A percentile compares a stretch with the other conserved stretches of the same genome.
phyloP scores from a whole-genome alignment of 2,888 invertebrate species.

The Caradrina kadenii region DNA sequence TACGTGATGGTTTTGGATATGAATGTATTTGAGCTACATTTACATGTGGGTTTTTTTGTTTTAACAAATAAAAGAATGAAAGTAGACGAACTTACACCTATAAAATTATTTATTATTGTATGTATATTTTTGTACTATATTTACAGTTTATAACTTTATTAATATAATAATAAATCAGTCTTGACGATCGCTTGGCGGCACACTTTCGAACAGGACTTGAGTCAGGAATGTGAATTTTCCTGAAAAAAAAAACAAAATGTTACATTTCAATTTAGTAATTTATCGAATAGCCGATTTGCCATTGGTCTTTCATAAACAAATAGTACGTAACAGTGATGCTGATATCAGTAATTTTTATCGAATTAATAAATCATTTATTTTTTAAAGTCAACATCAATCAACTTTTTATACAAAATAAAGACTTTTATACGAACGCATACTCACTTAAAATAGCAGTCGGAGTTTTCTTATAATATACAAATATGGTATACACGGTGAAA shows the following conservation, averaged over 20 bases:
- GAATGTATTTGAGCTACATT: no score
- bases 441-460: slow-evolving; percentile 92
- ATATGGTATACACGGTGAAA: slow-evolving; percentile 93
- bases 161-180: slow-evolving; percentile 77
- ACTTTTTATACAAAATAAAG: neutral
- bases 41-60: no score
- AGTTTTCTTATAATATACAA: slow-evolving; percentile 93
- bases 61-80: slow-evolving; percentile 5
- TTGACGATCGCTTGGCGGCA: slow-evolving; percentile 90
- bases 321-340: slow-evolving; percentile 8
- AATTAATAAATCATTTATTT: neutral
- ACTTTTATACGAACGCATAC: slow-evolving; percentile 66
- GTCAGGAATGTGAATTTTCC: slow-evolving; percentile 92
- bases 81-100: slow-evolving; percentile 32
- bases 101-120: slow-evolving; percentile 57
- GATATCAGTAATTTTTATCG: neutral
- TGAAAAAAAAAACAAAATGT: slow-evolving; percentile 79
- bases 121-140: slow-evolving; percentile 62
- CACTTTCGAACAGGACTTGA: slow-evolving; percentile 93
- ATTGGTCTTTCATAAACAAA: neutral
- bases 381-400: neutral
- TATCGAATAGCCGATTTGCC: neutral
- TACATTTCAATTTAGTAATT: neutral
- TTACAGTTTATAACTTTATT: slow-evolving; percentile 57
- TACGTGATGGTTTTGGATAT: no score